Evolutionary conservation across 2,888 invertebrate genomes (phyloP), one percentile per base, ranked within the genome.

Genomic region (Theristus sp.): DNA sequence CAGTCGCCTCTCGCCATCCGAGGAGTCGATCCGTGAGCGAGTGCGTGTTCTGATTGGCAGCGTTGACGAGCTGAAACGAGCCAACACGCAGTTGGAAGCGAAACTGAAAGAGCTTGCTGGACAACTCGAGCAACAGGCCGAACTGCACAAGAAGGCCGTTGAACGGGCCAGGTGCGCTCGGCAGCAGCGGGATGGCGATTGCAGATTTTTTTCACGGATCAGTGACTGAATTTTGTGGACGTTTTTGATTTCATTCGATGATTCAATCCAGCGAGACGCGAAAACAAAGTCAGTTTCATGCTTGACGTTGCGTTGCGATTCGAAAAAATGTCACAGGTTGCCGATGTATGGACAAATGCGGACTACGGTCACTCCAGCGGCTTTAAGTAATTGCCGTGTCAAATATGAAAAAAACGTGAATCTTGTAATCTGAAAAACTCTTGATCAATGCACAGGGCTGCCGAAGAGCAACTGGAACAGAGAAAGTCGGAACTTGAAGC

Each of bases 401-500:
- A n/a, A n/a, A n/a, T n/a, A n/a, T n/a, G n/a, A n/a, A n/a, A n/a
- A n/a, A n/a, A n/a, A n/a, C n/a, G n/a, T n/a, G n/a, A n/a, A n/a
- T n/a, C n/a, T n/a, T n/a, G n/a, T n/a, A n/a, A n/a, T n/a, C n/a
- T n/a, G n/a, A n/a, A n/a, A n/a, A n/a, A n/a, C n/a, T n/a, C n/a
- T n/a, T n/a, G n/a, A n/a, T n/a, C n/a, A n/a, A n/a, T n/a, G n/a
- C n/a, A n/a, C 56, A 56, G 85, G 58, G 79, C 81, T 59, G 75
- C 85, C n/a, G 85, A 87, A 67, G 83, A 84, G 60, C 87, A 89
- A 69, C 82, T 85, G 65, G 80, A 82, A 57, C 81, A 84, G 66
- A 75, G 87, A 28, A 85, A 86, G 67, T 80, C 82, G 57, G 82
- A 85, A 63, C 77, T 89, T 61, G 84, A 86, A 69, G 86, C 86